These are phyloP conservation scores for Sapajus apella DNA, from an alignment of 2,113 vertebrate genomes.

Conservation along the genomic window DNA sequence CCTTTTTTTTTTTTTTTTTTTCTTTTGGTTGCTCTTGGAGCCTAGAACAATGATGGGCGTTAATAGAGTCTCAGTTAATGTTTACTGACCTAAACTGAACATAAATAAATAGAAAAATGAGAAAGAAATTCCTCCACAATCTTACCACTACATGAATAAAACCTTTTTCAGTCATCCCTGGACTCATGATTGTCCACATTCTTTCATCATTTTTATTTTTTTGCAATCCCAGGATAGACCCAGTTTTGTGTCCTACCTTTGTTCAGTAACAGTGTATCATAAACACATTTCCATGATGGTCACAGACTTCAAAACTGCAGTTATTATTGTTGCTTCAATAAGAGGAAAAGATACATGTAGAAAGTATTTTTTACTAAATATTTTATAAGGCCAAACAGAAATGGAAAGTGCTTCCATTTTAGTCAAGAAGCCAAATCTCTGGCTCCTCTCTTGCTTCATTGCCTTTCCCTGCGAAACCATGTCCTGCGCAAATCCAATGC, in stretches of 20 bases:
- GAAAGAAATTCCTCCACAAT: not conserved
- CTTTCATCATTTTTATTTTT: not conserved
- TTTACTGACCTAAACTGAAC: slow-evolving; percentile 5
- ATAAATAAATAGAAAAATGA: not conserved
- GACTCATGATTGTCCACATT: not conserved
- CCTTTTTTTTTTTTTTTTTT: not conserved
- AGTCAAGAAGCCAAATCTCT: not conserved
- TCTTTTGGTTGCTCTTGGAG: not conserved
- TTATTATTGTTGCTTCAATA: slow-evolving; percentile 28
- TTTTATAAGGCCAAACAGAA: slow-evolving; percentile 44
- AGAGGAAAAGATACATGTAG: slow-evolving; percentile 14
- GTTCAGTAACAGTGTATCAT: not conserved
- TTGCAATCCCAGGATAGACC: not conserved
- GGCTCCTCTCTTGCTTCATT: not conserved
- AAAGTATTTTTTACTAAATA: slow-evolving; percentile 43
- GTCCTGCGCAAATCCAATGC: not conserved
- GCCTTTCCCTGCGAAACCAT: not conserved
- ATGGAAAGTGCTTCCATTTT: not conserved
- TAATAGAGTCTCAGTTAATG: not conserved
- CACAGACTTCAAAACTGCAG: not conserved
- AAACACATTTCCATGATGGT: not conserved
- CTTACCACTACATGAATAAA: not conserved
- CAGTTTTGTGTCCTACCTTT: not conserved
- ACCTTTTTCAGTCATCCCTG: not conserved
- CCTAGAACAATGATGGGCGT: not conserved